Evolutionary conservation across 2,797 vertebrate genomes (phyloP), one percentile per base, ranked within the genome.

Genomic region (Acomys russatus): DNA sequence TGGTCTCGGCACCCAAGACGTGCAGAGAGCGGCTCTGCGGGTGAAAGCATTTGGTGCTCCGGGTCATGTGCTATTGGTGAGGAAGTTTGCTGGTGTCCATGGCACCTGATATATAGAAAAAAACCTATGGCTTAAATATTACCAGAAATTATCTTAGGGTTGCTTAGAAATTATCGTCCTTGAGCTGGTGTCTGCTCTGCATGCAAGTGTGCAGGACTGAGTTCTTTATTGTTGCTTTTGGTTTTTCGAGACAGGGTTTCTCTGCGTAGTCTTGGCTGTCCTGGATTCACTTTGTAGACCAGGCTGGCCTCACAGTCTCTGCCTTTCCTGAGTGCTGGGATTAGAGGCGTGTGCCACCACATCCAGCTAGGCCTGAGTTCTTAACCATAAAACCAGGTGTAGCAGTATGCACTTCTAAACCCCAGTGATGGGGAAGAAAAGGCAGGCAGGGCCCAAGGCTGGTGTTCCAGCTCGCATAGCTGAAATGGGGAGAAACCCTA

Each of bases 121-220:
- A 20, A 94, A 44, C 64, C 90, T 92, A 44, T 74, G 23, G 59
- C 38, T 84, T 73, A 23, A 95, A 51, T 63, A 2, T 91, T 84
- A 54, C 64, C 44, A 74, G 68, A 92, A 74, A 64, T 17, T 63
- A 30, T 78, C 38, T 93, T 79, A 68, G 56, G 22, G 77, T 54
- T 64, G 15, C 51, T 61, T 73, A 84, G 76, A 22, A 82, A 33
- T 63, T 20, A 25, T 88, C 95, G 90, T 51, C 38, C 1, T 54
- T 94, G 28, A 63, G 6, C 59, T 89, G 51, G 6, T 66, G 28
- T 14, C 56, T 44, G 44, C 44, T 18, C 51, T 44, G 28, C 17
- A 35, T 5, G 18, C 61, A 44, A 49, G 8, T 33, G 23, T 84
- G 17, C 38, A 49, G 38, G 22, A 38, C 44, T 44, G 44, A 4